Evolutionary conservation across 2,797 vertebrate genomes (phyloP), one percentile per base, ranked within the genome.

Genomic region (Tamandua tetradactyla): DNA sequence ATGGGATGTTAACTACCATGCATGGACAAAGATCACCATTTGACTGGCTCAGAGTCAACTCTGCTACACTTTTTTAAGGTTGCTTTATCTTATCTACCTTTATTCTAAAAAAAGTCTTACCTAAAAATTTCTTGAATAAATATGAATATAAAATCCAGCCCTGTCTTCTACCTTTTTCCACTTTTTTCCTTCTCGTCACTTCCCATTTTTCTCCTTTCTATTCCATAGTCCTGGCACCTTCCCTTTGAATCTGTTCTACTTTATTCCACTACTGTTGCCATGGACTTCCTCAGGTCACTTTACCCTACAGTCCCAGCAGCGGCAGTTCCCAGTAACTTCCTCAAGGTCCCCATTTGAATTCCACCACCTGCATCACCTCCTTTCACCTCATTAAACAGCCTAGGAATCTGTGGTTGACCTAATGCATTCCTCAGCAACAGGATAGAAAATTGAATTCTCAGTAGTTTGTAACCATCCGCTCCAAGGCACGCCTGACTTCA

Each of bases 401-500:
- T 81, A 76, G 1, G 7, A 22, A 42, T n/a, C 83, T 72, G 25
- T 27, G 72, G 72, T 55, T 89, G 71, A 42, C 66, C 71, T 55
- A 20, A 23, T 42, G 27, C n/a, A 13, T 57, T 82, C 64, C 79
- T 76, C 37, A 3, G n/a, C 32, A n/a, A 37, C 49, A 30, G 82
- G 30, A 76, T 8, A 32, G 76, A 68, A 78, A 71, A 49, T 57
- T 30, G 76, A 59, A 30, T 79, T 61, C 68, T 69, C 72, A 37
- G 25, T n/a, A 87, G 61, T 89, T 66, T 84, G 49, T 35, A 47
- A 35, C 69, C 81, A 18, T 49, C 55, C 49, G 25, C 82, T 72
- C 82, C 22, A 9, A 87, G 71, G 69, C 78, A 23, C 30, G 47
- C 32, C 86, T 76, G 61, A 72, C 83, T 87, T 92, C 94, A 76